These are phyloP conservation scores for Gobiocypris rarus DNA, from an alignment of 2,113 vertebrate genomes.

Conservation along the genomic window DNA sequence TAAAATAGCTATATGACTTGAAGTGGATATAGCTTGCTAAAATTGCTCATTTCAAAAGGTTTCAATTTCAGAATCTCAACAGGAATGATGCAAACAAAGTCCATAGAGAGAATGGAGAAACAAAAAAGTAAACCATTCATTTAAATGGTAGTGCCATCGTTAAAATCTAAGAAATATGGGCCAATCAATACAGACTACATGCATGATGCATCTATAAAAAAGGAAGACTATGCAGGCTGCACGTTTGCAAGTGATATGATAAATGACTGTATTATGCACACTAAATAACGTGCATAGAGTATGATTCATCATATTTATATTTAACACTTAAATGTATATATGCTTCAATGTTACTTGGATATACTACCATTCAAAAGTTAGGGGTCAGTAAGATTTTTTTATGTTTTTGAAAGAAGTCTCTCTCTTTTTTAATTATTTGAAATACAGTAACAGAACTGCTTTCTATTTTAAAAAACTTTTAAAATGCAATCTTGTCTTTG, in stretches of 20 bases:
- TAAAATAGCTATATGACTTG: not conserved
- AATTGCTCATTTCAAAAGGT: not conserved
- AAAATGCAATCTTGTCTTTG: too few species aligned
- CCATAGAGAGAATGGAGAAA: not conserved
- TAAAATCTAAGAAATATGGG: not conserved
- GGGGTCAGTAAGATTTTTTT: not conserved
- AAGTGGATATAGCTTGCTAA: not conserved
- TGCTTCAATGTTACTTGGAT: not conserved
- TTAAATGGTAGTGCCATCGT: not conserved
- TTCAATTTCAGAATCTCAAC: not conserved
- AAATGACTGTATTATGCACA: slow-evolving; percentile 25
- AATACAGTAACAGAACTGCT: too few species aligned
- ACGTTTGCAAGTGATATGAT: not conserved
- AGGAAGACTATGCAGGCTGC: not conserved
- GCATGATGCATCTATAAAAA: not conserved
- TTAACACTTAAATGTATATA: not conserved
- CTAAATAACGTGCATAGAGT: slow-evolving; percentile 10
- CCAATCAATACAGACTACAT: slow-evolving; percentile 23
- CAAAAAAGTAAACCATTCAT: not conserved
- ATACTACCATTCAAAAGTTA: not conserved
- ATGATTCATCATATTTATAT: not conserved
- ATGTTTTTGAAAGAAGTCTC: not conserved
- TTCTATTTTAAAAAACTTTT: too few species aligned
- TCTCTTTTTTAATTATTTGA: too few species aligned
- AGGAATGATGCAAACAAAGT: not conserved